Evolutionary conservation across 2,113 vertebrate genomes (phyloP), one percentile per base, ranked within the genome.

Genomic region (Henicopernis longicauda): DNA sequence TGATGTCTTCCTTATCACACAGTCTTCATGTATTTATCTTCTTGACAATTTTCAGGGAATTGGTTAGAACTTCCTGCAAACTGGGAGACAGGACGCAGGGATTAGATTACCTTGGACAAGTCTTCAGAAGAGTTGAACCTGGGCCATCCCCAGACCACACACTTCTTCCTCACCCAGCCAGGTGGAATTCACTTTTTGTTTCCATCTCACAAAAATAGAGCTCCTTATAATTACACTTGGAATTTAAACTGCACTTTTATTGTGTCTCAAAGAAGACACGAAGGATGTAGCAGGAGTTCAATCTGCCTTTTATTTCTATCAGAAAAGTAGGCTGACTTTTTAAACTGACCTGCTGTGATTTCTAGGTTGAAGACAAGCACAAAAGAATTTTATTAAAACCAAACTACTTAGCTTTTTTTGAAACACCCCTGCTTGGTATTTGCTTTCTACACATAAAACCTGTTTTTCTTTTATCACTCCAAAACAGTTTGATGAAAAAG

Each of bases 401-500:
- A 87, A 93, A 72, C 36, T 65, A 72, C 40, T 89, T 69, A 49
- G 7, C 4, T 72, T 89, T 95, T 82, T 71, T 84, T 52, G 22
- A 94, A 96, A 86, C 45, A 87, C 11, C 10, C 69, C 61, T 61
- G 22, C 74, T 82, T 62, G 58, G 66, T 86, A 76, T 95, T 95
- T 95, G 44, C 70, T 95, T 91, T 89, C 45, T 82, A 69, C 40
- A 79, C n/a, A 52, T 45, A 93, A 87, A 86, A 49, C 66, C 44
- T 89, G 52, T 63, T 91, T 95, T 93, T 87, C 69, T 95, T 97
- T 87, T 77, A 80, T 89, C 29, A 16, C 11, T 92, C 45, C 69
- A 92, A 94, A 93, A 89, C 12, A n/a, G 25, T 74, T 52, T 45
- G 27, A 76, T 82, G 69, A 91, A 95, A 96, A 61, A 50, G 65